These are phyloP conservation scores for Habropoda laboriosa DNA, from an alignment of 1,140 invertebrate genomes.

Conservation along the genomic window DNA sequence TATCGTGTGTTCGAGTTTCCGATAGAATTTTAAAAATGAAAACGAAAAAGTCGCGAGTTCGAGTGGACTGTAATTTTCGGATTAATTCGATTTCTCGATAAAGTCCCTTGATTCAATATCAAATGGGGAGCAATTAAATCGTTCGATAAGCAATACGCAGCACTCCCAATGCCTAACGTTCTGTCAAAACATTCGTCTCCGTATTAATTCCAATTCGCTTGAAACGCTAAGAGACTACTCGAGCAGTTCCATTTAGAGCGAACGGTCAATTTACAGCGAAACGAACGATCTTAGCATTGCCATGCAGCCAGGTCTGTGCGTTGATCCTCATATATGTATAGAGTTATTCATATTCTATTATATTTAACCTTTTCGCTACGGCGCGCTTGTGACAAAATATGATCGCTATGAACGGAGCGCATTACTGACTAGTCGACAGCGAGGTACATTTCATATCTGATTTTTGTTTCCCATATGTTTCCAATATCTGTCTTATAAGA, in stretches of 20 bases:
- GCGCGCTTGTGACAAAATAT: too few relatives aligned
- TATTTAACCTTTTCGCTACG: too few relatives aligned
- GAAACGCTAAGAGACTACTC: neutral
- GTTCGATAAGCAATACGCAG: neutral
- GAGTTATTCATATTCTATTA: neutral
- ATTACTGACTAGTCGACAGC: too few relatives aligned
- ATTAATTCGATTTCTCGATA: neutral
- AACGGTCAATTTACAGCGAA: slow-evolving; percentile 7
- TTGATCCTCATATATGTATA: neutral
- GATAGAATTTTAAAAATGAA: too few relatives aligned
- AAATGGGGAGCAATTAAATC: neutral
- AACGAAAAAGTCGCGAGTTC: too few relatives aligned
- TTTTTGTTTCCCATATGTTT: too few relatives aligned
- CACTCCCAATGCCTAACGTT: neutral
- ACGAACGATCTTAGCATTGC: neutral
- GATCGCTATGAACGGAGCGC: too few relatives aligned
- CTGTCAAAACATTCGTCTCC: slow-evolving; percentile 7
- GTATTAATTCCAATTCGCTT: neutral
- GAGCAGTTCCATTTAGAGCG: neutral
- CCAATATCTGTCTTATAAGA: too few relatives aligned
- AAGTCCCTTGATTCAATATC: neutral
- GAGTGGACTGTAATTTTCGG: neutral
- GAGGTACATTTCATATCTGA: too few relatives aligned
- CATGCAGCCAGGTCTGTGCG: too few relatives aligned
- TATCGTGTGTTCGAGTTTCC: too few relatives aligned